phyloP scores from a whole-genome alignment of 2,113 vertebrate genomes.

The Seriola rivoliana region DNA sequence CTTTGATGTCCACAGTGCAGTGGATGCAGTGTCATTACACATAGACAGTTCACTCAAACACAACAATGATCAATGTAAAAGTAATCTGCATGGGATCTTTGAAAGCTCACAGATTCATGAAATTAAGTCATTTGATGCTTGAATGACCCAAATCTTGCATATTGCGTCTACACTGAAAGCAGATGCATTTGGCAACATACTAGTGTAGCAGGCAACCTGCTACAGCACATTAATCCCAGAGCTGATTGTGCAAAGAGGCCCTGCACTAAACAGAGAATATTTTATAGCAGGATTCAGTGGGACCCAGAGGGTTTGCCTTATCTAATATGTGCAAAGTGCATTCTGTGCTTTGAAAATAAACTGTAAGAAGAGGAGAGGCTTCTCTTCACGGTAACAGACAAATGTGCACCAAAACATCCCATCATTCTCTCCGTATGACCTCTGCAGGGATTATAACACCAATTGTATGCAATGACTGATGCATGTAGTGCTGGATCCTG shows the following conservation, averaged over 20 bases:
- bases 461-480: constrained; percentile 52
- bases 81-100: neutral
- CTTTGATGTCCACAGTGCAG: neutral
- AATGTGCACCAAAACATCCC: constrained; percentile 63
- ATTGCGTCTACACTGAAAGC: constrained; percentile 7
- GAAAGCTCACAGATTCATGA: constrained; percentile 3
- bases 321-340: constrained; percentile 56
- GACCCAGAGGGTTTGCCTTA: constrained; percentile 51
- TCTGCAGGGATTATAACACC: constrained; percentile 68
- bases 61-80: constrained; percentile 2
- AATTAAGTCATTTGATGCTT: constrained; percentile 21
- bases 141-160: neutral
- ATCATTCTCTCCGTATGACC: constrained; percentile 59
- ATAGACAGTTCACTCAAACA: neutral
- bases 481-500: constrained; percentile 46
- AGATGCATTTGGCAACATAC: constrained; percentile 19
- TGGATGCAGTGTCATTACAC: neutral
- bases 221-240: constrained; percentile 39
- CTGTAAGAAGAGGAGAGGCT: constrained; percentile 30
- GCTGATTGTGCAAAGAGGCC: constrained; percentile 34
- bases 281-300: constrained; percentile 20
- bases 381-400: constrained; percentile 39
- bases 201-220: constrained; percentile 2
- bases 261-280: constrained; percentile 51
- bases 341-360: constrained; percentile 56